Conservation (phyloP, 2,888 invertebrate species). For the Blastobasis lacticolella region DNA sequence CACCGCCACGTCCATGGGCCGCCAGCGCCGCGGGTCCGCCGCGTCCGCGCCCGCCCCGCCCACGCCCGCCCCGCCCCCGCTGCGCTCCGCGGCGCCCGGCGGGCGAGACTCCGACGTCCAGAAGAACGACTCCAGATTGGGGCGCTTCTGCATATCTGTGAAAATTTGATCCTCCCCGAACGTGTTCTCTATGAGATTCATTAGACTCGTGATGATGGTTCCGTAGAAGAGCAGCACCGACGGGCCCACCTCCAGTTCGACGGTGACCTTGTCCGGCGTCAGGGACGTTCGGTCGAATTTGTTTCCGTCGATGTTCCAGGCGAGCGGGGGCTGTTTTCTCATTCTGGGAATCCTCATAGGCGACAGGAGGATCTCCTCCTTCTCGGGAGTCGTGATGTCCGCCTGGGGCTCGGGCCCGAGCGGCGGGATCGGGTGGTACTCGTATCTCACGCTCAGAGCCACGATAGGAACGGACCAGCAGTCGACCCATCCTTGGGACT, state of each 20-base stretch:
- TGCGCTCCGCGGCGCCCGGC: slow-evolving; percentile 90
- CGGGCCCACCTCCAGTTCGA: slow-evolving; percentile 96
- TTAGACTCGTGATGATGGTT: slow-evolving; percentile 89
- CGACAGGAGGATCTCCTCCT: slow-evolving; percentile 92
- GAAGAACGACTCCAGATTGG: slow-evolving; percentile 54
- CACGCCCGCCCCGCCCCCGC: slow-evolving; percentile 86
- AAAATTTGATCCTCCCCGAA: slow-evolving; percentile 97
- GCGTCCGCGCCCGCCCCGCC: slow-evolving; percentile 61
- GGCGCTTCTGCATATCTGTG: slow-evolving; percentile 89
- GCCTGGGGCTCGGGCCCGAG: slow-evolving; percentile 91
- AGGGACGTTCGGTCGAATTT: slow-evolving; percentile 92
- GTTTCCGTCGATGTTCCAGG: slow-evolving; percentile 79
- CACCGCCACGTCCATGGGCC: slow-evolving; percentile 93
- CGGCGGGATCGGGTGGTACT: slow-evolving; percentile 94
- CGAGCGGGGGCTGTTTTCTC: slow-evolving; percentile 80
- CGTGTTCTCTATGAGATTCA: slow-evolving; percentile 95
- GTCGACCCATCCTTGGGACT: slow-evolving; percentile 90
- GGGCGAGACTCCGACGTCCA: slow-evolving; percentile 73
- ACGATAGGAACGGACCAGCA: slow-evolving; percentile 97
- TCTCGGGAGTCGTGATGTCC: slow-evolving; percentile 94
- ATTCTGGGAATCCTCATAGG: slow-evolving; percentile 92
- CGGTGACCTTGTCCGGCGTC: slow-evolving; percentile 89
- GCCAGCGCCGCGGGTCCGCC: slow-evolving; percentile 90
- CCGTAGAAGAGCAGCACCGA: slow-evolving; percentile 94
- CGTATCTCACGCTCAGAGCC: slow-evolving; percentile 91